Evolutionary conservation across 2,888 invertebrate species (phyloP), one percentile per base, ranked within the genome.

Genomic region (Chaetogeoica ovagalla): DNA sequence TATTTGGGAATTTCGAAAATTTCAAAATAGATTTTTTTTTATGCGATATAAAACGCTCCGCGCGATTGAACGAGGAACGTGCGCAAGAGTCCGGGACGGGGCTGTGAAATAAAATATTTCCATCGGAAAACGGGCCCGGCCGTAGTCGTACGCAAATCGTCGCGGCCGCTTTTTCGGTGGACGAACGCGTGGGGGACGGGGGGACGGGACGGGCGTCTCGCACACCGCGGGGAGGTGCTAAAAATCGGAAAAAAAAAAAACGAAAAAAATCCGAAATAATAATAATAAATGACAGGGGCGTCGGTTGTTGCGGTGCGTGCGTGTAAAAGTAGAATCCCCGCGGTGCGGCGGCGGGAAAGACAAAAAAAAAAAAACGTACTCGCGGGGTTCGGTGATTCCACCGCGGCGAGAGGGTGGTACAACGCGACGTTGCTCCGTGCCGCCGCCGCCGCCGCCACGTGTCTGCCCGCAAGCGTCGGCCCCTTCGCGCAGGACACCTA

Each of bases 181-280:
- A 39, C 5, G 15, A 39, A 0, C 48, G n/a, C n/a, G n/a, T n/a
- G n/a, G n/a, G n/a, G n/a, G n/a, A n/a, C n/a, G n/a, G n/a, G n/a
- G n/a, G n/a, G n/a, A n/a, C n/a, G n/a, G 15, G 13, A 39, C 21
- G 57, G 15, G 7, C 15, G n/a, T 9, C 7, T 55, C 37, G 4
- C 17, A 2, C 30, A 11, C 30, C 30, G 30, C 30, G n/a, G 65
- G 68, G 68, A 68, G 76, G 70, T 70, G 77, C 69, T 77, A 70
- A 77, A 70, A 62, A 62, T 62, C 62, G 77, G 70, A 76, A 69
- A 77, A 77, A n/a, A n/a, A n/a, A n/a, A n/a, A n/a, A n/a, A 62
- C 55, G 48, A 60, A 62, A 69, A 68, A n/a, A 66, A 43, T 43
- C 7, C 9, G 6, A 43, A 43, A 43, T 9, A 9, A 57, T 65